Evolutionary conservation across 1,140 invertebrate species (phyloP).

Genomic region (Brachionus paranguensis): DNA sequence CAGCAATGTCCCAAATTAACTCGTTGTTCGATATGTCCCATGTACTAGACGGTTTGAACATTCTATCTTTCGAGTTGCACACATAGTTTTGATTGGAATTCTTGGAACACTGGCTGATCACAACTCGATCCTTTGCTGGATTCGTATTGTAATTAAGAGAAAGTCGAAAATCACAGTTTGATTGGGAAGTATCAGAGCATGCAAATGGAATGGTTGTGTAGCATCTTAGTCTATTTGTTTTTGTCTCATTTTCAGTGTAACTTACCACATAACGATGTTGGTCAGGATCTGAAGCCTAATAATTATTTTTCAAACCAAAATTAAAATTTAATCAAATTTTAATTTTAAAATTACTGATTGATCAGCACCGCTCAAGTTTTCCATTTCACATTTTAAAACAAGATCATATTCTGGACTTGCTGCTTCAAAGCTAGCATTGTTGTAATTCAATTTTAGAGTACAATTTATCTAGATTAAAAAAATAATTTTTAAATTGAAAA

Average conservation of each 20-base stretch:
- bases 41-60: not conserved
- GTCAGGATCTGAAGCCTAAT: not conserved
- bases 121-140: not conserved
- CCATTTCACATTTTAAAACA: not conserved
- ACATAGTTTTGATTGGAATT: not conserved
- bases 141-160: not conserved
- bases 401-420: not conserved
- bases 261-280: not conserved
- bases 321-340: not conserved
- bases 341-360: not conserved
- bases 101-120: not conserved
- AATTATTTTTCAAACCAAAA: not conserved
- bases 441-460: not conserved
- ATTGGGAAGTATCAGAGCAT: not conserved
- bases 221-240: not conserved
- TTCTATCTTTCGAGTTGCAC: not conserved
- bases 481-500: not conserved
- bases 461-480: not conserved
- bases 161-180: not conserved
- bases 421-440: not conserved
- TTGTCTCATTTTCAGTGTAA: not conserved
- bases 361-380: not conserved
- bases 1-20: not conserved
- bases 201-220: not conserved
- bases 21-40: not conserved